Conservation (phyloP, 2,888 invertebrate species). For the Drosophila borealis region DNA sequence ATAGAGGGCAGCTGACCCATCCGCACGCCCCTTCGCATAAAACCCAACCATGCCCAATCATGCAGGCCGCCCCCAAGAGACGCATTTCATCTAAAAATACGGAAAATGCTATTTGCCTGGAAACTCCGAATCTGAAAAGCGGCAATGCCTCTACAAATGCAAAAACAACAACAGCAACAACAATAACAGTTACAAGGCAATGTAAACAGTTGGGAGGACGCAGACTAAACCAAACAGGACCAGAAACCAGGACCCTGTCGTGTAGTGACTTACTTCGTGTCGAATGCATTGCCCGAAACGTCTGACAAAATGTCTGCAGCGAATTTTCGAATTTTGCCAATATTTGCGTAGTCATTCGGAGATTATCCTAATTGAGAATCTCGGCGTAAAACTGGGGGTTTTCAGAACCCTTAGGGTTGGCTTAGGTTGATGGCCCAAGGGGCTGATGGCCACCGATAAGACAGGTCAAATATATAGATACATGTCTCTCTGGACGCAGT, state of each 20-base stretch:
- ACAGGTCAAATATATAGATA: slow-evolving; percentile 37
- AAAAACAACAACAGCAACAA: slow-evolving; percentile 43
- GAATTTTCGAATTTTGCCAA: slow-evolving; percentile 82
- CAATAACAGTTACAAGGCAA: slow-evolving; percentile 48
- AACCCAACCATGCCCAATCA: slow-evolving; percentile 39
- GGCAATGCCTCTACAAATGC: slow-evolving; percentile 51
- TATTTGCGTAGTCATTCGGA: slow-evolving; percentile 84
- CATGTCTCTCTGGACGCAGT: slow-evolving; percentile 17
- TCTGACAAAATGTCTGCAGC: slow-evolving; percentile 59
- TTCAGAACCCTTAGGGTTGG: slow-evolving; percentile 24
- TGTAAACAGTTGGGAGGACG: slow-evolving; percentile 41
- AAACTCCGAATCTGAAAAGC: slow-evolving; percentile 32
- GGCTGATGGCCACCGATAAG: slow-evolving; percentile 36
- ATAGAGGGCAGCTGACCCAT: slow-evolving; percentile 65
- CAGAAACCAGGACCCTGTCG: slow-evolving; percentile 18
- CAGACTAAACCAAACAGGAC: background rate
- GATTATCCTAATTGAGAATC: slow-evolving; percentile 84
- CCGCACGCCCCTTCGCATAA: slow-evolving; percentile 17
- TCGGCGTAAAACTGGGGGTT: slow-evolving; percentile 48
- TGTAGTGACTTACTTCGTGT: slow-evolving; percentile 50
- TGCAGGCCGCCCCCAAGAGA: slow-evolving; percentile 70
- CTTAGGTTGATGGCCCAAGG: slow-evolving; percentile 29
- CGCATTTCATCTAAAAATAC: slow-evolving; percentile 74
- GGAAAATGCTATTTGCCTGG: slow-evolving; percentile 65
- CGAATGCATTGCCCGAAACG: slow-evolving; percentile 54